Evolutionary conservation across 2,888 invertebrate species (phyloP), one percentile per base, ranked within the genome.

Genomic region (Andrena marginata): DNA sequence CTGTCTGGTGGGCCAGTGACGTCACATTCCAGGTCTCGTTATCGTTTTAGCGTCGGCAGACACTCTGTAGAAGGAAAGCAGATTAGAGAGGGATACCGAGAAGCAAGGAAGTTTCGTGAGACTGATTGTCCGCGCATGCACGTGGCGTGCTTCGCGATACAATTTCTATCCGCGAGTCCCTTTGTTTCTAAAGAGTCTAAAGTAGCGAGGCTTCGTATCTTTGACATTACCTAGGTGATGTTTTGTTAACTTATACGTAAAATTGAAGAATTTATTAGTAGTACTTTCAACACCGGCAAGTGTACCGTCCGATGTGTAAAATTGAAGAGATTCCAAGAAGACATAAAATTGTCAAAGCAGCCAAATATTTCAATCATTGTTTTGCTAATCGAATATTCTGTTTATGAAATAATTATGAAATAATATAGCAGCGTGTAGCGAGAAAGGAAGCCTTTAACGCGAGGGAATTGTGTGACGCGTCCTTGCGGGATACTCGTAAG

Each of bases 1-100:
- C 92, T 90, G 92, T 92, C 92, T 92, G 89, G 85, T 87, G 86
- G 82, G 86, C 85, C 89, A 87, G 65, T 88, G 84, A 88, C 89
- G 90, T 90, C 89, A 90, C 72, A 80, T 60, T 82, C 72, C 75
- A 59, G 79, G 73, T 76, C 81, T 85, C 71, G 80, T 89, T 89
- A 89, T 89, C 90, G 86, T 82, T 88, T 82, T 76, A 67, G 64
- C 80, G 73, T 73, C 69, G 76, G 69, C 77, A 67, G 78, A 73
- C 76, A 69, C 75, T 69, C 49, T 23, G 76, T 16, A n/a, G 67
- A 69, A 65, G 74, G 76, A 79, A 60, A 83, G 67, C 68, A 79
- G 85, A 87, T 84, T 86, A 87, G 86, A 69, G 31, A 54, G 60
- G 79, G 64, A 70, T 87, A 87, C 81, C 35, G 71, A 78, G 87